phyloP scores from a whole-genome alignment of 1,140 invertebrate species.

The Anoplophora glabripennis region DNA sequence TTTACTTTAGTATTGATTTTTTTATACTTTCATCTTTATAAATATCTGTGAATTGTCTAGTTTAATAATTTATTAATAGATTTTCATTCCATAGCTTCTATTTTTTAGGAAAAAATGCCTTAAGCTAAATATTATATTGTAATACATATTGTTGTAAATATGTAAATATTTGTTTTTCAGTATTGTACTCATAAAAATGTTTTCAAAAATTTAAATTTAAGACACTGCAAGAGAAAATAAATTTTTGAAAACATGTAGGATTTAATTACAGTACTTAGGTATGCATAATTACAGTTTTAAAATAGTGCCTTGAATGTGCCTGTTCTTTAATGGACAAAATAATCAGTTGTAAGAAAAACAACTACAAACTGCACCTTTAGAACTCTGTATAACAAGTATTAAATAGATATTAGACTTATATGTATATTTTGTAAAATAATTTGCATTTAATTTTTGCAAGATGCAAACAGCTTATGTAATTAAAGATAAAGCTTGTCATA shows the following conservation, averaged over 20 bases:
- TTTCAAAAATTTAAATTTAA: conserved; percentile 14
- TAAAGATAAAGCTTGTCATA: conserved; percentile 33
- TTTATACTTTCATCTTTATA: conserved; percentile 11
- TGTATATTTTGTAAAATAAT: conserved; percentile 32
- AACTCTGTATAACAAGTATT: conserved; percentile 32
- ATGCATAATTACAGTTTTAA: conserved; percentile 16
- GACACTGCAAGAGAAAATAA: not conserved
- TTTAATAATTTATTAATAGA: conserved; percentile 19
- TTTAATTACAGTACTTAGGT: conserved; percentile 29
- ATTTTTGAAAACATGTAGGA: conserved; percentile 21
- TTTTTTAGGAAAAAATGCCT: conserved; percentile 11
- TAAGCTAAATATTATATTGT: conserved; percentile 7
- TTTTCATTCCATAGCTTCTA: conserved; percentile 13
- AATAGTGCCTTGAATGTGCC: conserved; percentile 39
- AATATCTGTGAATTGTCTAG: conserved; percentile 26
- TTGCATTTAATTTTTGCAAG: conserved; percentile 26
- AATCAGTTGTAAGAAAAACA: no score
- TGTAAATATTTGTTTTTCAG: conserved; percentile 19
- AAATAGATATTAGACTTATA: conserved; percentile 32
- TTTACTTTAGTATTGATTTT: conserved; percentile 17
- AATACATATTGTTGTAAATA: conserved; percentile 39
- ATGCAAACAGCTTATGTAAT: conserved; percentile 36
- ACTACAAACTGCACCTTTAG: conserved; percentile 1
- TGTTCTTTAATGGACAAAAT: conserved; percentile 8
- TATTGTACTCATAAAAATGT: not conserved